These are phyloP conservation scores for Nibea coibor DNA, from an alignment of 2,113 vertebrate genomes.

Conservation along the genomic window DNA sequence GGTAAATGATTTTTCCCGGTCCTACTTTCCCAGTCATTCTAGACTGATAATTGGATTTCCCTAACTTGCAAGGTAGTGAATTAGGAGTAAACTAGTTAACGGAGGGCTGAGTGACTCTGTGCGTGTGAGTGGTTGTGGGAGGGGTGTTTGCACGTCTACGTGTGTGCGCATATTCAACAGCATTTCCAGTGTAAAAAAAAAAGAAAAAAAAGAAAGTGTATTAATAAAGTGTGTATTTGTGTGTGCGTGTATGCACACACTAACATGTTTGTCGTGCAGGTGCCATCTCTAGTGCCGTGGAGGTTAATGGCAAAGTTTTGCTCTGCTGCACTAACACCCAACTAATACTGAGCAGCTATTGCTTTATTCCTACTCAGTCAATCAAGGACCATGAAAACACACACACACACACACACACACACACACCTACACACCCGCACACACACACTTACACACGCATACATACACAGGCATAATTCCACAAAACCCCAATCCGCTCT, in stretches of 20 bases:
- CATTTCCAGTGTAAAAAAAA: conserved; percentile 17
- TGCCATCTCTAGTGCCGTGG: conserved; percentile 34
- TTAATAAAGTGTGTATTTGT: conserved; percentile 21
- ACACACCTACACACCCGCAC: background rate
- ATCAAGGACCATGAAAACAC: conserved; percentile 48
- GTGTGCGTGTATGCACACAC: background rate
- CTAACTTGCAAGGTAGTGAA: conserved; percentile 66
- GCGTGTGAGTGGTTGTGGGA: background rate
- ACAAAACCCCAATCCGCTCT: background rate
- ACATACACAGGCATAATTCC: conserved; percentile 2
- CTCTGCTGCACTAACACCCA: conserved; percentile 66
- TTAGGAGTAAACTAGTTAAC: conserved; percentile 74
- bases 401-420: background rate
- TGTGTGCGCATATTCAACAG: background rate
- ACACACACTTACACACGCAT: conserved; percentile 4
- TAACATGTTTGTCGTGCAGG: conserved; percentile 15
- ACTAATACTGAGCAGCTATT: conserved; percentile 65
- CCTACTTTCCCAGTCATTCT: conserved; percentile 65
- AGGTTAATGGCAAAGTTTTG: conserved; percentile 74
- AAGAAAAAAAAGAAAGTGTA: background rate
- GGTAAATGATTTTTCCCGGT: conserved; percentile 75
- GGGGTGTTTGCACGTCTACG: background rate
- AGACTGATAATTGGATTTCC: conserved; percentile 78
- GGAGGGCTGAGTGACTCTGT: conserved; percentile 32
- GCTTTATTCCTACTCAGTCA: conserved; percentile 67